Evolutionary conservation across 2,797 vertebrate species (phyloP).

Genomic region (Thaleichthys pacificus): DNA sequence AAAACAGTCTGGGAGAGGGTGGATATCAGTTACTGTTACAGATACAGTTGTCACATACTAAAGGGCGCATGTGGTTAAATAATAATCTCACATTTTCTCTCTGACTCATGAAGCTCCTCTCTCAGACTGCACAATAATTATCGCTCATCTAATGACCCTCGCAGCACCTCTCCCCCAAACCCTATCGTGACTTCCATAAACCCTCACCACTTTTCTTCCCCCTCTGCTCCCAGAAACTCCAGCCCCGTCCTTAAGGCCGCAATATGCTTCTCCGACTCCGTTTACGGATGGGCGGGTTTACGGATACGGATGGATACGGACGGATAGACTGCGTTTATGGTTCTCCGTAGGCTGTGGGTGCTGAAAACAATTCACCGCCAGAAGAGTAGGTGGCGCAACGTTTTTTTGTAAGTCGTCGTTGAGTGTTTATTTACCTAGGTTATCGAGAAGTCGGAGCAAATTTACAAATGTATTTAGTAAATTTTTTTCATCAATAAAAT

Average conservation of each 20-base stretch:
- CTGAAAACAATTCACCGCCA: too few species aligned
- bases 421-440: too few species aligned
- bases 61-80: background rate
- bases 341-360: too few species aligned
- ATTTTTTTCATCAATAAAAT: too few species aligned
- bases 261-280: too few species aligned
- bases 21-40: background rate
- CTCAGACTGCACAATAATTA: constrained; percentile 1
- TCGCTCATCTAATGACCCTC: background rate
- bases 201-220: background rate
- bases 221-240: background rate
- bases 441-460: too few species aligned
- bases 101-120: background rate
- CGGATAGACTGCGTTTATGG: too few species aligned
- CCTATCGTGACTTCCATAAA: background rate
- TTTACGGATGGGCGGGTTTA: too few species aligned
- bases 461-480: too few species aligned
- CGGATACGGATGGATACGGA: too few species aligned
- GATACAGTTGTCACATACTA: background rate
- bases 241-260: background rate
- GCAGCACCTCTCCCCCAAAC: background rate
- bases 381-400: too few species aligned
- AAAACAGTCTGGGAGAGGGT: background rate
- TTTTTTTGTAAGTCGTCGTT: too few species aligned
- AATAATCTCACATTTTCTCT: background rate